Base-by-base conservation (phyloP, 2,797 vertebrate genomes). In the Peromyscus nudipes region DNA sequence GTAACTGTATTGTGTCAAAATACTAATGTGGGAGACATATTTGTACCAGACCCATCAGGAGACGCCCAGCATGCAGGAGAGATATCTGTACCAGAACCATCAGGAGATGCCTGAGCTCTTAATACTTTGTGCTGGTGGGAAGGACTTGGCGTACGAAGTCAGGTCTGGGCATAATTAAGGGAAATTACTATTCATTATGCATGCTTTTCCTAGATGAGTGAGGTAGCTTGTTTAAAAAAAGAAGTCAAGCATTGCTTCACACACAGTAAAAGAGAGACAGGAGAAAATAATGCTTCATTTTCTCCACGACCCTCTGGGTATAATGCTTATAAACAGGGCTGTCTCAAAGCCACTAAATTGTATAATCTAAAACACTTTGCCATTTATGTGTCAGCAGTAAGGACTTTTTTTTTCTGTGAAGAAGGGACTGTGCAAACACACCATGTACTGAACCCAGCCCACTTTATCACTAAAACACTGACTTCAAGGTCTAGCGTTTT, bases 21-120 rank as follows among this genome's bases (percentile, higher is more conserved):
- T 43, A 49, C 43, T 75, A 49, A 86, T 76, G 80, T 81, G 40
- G 73, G 25, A 93, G 52, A 95, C 90, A 86, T 93, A 3, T 89
- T 92, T 93, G 25, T 86, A 19, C 37, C 75, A 86, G 88, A 90
- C 81, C 84, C 87, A 31, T 83, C 85, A 82, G 73, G 71, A 96
- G 57, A 96, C 27, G 0, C 49, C 83, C 43, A 77, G 13, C 27
- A 85, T 75, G 82, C 79, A n/a, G 77, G 23, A 93, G 57, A 93
- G 93, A 85, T 94, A 7, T 85, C 91, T 91, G 25, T 86, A 21
- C 27, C 75, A 86, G 88, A 90, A 89, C 90, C 92, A 23, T 86
- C 86, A 79, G 67, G 60, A 96, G 71, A 96, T 31, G 0, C 69
- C 79, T 76, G n/a, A 76, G 49, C 6, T 91, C 82, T 89, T 43